These are phyloP conservation scores for Pseudopipra pipra DNA, from an alignment of 2,113 vertebrate species.

Conservation along the genomic window DNA sequence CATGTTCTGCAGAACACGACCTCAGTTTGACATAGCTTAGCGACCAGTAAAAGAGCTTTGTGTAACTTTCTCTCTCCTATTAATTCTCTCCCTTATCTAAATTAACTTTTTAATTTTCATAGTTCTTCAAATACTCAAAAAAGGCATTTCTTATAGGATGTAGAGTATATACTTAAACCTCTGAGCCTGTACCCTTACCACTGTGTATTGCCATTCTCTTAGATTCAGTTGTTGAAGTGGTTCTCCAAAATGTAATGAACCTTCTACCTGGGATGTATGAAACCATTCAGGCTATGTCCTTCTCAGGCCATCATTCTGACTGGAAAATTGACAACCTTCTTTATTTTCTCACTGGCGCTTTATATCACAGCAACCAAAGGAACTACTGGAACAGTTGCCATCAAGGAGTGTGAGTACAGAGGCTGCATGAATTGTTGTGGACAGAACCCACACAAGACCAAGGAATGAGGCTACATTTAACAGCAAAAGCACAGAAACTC, in stretches of 20 bases:
- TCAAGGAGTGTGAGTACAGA: not conserved
- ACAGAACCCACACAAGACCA: not conserved
- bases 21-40: not conserved
- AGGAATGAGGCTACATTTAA: not conserved
- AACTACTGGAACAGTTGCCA: not conserved
- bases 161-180: not conserved
- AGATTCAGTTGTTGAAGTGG: not conserved
- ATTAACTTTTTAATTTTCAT: not conserved
- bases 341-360: not conserved
- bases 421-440: not conserved
- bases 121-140: not conserved
- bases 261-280: not conserved
- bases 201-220: not conserved
- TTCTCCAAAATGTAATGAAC: not conserved
- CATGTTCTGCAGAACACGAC: not conserved
- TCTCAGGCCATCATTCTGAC: not conserved
- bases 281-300: not conserved
- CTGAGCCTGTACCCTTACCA: not conserved
- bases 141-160: not conserved
- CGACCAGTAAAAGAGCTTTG: not conserved
- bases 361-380: not conserved
- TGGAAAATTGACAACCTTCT: not conserved
- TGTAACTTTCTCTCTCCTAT: not conserved
- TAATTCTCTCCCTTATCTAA: not conserved
- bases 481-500: not conserved